Conservation (phyloP, 2,888 invertebrate genomes). For the Capitulum mitella region DNA sequence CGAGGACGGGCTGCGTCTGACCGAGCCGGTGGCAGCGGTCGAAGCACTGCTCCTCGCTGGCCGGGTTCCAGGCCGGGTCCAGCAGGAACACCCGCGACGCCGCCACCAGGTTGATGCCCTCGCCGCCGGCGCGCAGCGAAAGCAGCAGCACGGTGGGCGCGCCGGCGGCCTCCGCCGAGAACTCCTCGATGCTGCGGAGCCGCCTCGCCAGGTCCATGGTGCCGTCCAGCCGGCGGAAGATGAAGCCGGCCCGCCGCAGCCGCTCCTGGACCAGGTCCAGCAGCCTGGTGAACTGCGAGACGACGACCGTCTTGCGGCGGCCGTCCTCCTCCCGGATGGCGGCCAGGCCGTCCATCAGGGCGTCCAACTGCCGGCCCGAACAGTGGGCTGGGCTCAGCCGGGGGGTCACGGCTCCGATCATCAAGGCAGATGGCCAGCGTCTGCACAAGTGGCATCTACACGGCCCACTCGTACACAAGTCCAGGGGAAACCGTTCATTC, state of each 20-base stretch:
- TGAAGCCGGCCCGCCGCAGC: conserved; percentile 15
- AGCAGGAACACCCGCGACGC: conserved; percentile 28
- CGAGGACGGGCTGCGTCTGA: conserved; percentile 26
- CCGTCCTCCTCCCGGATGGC: conserved; percentile 15
- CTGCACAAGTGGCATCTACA: too few relatives aligned
- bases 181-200: neutral
- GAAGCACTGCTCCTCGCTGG: conserved; percentile 30
- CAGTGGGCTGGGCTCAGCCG: too few relatives aligned
- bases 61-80: conserved; percentile 32
- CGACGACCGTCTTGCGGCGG: conserved; percentile 20
- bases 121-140: conserved; percentile 30
- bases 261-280: conserved; percentile 24
- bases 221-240: conserved; percentile 28
- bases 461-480: too few relatives aligned
- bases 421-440: too few relatives aligned
- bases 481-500: too few relatives aligned
- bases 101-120: conserved; percentile 28
- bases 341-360: conserved; percentile 23
- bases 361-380: conserved; percentile 11
- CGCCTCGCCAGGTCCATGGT: conserved; percentile 25
- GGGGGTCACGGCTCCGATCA: too few relatives aligned
- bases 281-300: conserved; percentile 30
- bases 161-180: neutral
- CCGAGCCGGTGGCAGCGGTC: conserved; percentile 29
- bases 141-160: conserved; percentile 28